Evolutionary conservation across 2,113 vertebrate species (phyloP).

Genomic region (Pyrgilauda ruficollis): DNA sequence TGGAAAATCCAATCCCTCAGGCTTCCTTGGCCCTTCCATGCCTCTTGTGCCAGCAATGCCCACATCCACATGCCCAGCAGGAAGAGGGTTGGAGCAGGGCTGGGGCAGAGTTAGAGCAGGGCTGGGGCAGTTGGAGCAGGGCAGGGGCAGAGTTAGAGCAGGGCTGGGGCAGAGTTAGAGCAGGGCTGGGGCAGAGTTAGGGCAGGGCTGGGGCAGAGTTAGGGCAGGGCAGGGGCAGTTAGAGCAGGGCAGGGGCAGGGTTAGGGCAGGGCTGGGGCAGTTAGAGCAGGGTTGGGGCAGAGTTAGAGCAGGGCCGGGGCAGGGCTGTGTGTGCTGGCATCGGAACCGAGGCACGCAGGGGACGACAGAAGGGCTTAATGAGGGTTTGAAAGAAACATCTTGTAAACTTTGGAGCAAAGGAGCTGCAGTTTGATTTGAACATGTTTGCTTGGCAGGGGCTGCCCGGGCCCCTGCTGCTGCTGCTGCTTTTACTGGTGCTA

Average conservation of each 20-base stretch:
- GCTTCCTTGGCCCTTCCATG: not conserved
- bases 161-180: not conserved
- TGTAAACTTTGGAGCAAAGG: constrained; percentile 46
- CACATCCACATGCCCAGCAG: not conserved
- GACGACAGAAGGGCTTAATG: not conserved
- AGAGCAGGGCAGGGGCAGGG: too few relatives aligned
- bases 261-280: too few relatives aligned
- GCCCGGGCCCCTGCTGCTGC: constrained; percentile 22
- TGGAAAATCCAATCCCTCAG: not conserved
- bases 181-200: too few relatives aligned
- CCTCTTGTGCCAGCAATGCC: too few relatives aligned
- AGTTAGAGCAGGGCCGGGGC: accelerated
- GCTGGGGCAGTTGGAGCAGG: not conserved
- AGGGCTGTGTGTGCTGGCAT: accelerated
- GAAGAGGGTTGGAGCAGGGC: not conserved
- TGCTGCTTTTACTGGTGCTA: not conserved
- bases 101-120: not conserved
- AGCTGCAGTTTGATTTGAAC: constrained; percentile 27
- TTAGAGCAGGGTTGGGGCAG: too few relatives aligned
- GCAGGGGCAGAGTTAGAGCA: not conserved
- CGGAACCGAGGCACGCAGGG: accelerated
- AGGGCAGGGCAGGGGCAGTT: too few relatives aligned
- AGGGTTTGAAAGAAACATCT: constrained; percentile 36
- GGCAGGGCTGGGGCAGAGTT: too few relatives aligned
- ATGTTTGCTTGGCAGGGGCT: constrained; percentile 41